These are phyloP conservation scores for Protosalanx chinensis DNA, from an alignment of 2,797 vertebrate genomes.

Conservation along the genomic window DNA sequence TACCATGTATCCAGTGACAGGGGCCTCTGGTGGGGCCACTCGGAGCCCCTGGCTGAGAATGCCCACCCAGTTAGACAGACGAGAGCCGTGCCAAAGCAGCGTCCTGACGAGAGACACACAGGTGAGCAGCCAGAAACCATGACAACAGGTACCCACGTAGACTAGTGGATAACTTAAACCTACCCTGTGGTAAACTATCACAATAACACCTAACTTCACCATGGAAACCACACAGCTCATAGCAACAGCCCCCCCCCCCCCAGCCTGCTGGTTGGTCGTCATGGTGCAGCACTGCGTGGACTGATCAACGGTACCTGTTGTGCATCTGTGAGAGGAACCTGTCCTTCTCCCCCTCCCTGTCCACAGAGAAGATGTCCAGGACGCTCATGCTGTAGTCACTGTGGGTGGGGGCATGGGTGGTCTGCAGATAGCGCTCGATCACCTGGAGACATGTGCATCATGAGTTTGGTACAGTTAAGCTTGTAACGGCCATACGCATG, in stretches of 20 bases:
- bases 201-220: background rate
- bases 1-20: constrained; percentile 90
- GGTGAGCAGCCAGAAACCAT: background rate
- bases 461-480: too few relatives aligned
- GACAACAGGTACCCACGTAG: background rate
- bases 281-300: background rate
- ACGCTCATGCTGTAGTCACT: constrained; percentile 81
- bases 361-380: constrained; percentile 80
- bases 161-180: too few relatives aligned
- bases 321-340: constrained; percentile 74
- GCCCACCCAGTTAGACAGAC: constrained; percentile 87
- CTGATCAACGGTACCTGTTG: constrained; percentile 73
- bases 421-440: constrained; percentile 78
- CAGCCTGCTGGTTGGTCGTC: too few relatives aligned
- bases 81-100: constrained; percentile 90
- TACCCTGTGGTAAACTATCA: too few relatives aligned
- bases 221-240: background rate
- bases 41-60: constrained; percentile 86
- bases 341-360: constrained; percentile 72
- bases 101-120: constrained; percentile 64
- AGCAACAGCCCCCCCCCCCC: too few relatives aligned
- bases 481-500: too few relatives aligned
- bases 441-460: constrained; percentile 60
- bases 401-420: constrained; percentile 86
- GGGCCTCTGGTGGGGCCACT: constrained; percentile 86